These are phyloP conservation scores for Melanotaenia trifasciata DNA, from an alignment of 2,797 vertebrate species.

Conservation along the genomic window DNA sequence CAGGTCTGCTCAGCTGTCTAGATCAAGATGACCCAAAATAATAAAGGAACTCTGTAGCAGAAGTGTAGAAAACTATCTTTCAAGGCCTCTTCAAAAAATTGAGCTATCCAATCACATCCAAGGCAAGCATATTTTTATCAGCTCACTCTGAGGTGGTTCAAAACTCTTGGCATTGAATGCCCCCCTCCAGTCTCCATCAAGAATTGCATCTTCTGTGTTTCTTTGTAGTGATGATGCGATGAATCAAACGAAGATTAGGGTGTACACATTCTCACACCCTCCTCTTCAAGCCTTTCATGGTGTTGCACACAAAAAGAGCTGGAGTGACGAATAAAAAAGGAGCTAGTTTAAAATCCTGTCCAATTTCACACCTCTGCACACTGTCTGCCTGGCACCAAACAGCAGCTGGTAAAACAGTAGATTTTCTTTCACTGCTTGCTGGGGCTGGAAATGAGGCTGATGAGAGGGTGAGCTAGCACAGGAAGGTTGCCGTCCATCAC, in stretches of 20 bases:
- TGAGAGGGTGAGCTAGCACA: conserved; percentile 18
- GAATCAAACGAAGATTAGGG: conserved; percentile 21
- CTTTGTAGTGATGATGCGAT: conserved; percentile 5
- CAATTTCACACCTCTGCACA: conserved; percentile 65
- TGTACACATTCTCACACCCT: conserved; percentile 1
- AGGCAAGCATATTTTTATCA: conserved; percentile 13
- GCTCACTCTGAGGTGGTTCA: conserved; percentile 3
- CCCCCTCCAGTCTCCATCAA: neutral
- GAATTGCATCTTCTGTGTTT: conserved; percentile 12
- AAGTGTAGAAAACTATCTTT: neutral
- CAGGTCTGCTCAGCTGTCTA: conserved; percentile 15
- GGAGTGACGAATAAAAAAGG: conserved; percentile 20
- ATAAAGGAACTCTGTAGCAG: conserved; percentile 1
- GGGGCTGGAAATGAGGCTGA: conserved; percentile 44
- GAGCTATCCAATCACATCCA: neutral
- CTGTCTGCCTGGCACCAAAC: conserved; percentile 29
- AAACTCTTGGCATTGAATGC: conserved; percentile 7
- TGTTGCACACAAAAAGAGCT: conserved; percentile 17
- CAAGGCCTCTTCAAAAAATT: conserved; percentile 13
- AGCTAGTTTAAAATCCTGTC: conserved; percentile 43
- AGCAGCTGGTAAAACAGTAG: conserved; percentile 24
- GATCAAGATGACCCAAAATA: conserved; percentile 42
- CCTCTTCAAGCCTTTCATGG: conserved; percentile 13
- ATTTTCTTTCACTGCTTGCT: conserved; percentile 35
- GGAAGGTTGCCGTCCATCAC: conserved; percentile 4